phyloP scores from a whole-genome alignment of 2,888 invertebrate species.

The Ryuthela nishihirai region DNA sequence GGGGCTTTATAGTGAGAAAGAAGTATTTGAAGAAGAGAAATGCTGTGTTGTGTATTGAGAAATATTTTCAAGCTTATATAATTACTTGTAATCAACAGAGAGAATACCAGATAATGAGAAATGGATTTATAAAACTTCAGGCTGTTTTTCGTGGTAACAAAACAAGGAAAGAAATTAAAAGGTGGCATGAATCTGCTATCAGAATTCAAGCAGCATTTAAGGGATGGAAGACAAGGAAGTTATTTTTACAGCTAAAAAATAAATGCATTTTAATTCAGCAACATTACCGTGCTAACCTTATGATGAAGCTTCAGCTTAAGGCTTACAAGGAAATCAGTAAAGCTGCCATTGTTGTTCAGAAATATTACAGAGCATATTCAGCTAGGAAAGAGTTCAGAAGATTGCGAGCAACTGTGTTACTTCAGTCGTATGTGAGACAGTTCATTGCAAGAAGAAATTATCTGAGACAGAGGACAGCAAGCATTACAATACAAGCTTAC shows the following conservation, averaged over 20 bases:
- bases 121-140: not conserved
- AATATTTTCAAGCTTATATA: not conserved
- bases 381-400: not conserved
- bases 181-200: not conserved
- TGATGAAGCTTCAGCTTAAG: not conserved
- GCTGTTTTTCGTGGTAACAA: not conserved
- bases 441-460: not conserved
- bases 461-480: not conserved
- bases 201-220: not conserved
- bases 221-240: not conserved
- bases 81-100: too few species aligned
- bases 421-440: too few species aligned
- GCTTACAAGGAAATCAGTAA: not conserved
- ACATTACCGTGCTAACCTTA: not conserved
- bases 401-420: too few species aligned
- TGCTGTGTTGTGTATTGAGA: slow-evolving; percentile 1
- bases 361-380: not conserved
- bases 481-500: slow-evolving; percentile 4
- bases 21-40: slow-evolving; percentile 26
- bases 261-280: slow-evolving; percentile 1
- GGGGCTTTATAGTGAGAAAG: slow-evolving; percentile 1
- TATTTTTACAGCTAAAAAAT: not conserved
- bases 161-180: not conserved
- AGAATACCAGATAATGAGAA: not conserved
- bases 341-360: not conserved